Conservation (phyloP, 1,140 invertebrate species). For the Condylostylus longicornis region DNA sequence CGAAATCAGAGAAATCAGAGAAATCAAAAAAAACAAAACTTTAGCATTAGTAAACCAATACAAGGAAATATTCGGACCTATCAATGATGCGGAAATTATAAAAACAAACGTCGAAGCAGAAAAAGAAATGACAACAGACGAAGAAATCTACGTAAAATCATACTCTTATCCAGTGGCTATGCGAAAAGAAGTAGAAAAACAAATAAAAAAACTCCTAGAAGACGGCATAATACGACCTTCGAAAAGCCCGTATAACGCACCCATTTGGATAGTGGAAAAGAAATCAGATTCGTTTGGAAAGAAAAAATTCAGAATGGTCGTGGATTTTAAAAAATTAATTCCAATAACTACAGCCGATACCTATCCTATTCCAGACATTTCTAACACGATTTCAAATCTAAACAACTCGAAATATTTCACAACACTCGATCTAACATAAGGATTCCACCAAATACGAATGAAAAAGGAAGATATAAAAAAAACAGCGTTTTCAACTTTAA, state of each 20-base stretch:
- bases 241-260: slow-evolving; percentile 9
- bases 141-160: not conserved
- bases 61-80: not conserved
- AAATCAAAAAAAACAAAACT: not conserved
- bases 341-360: slow-evolving; percentile 24
- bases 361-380: slow-evolving; percentile 34
- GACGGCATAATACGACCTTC: slow-evolving; percentile 1
- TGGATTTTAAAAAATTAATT: slow-evolving; percentile 23
- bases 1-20: not conserved
- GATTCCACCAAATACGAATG: slow-evolving; percentile 34
- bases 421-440: slow-evolving; percentile 28
- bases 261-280: slow-evolving; percentile 11
- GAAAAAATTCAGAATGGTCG: slow-evolving; percentile 15
- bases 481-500: slow-evolving; percentile 28
- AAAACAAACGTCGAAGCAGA: too few relatives aligned
- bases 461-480: slow-evolving; percentile 24
- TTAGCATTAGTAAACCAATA: not conserved
- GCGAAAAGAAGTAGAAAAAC: not conserved
- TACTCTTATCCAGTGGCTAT: not conserved
- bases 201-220: slow-evolving; percentile 1
- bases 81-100: not conserved
- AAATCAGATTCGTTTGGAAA: slow-evolving; percentile 7
- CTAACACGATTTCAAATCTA: slow-evolving; percentile 30
- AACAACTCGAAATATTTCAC: slow-evolving; percentile 24
- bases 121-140: not conserved